A percentile compares a stretch with the other conserved stretches of the same genome.
Conservation (phyloP, 2,113 vertebrate genomes). For the Cyprinodon brontotheroides region DNA sequence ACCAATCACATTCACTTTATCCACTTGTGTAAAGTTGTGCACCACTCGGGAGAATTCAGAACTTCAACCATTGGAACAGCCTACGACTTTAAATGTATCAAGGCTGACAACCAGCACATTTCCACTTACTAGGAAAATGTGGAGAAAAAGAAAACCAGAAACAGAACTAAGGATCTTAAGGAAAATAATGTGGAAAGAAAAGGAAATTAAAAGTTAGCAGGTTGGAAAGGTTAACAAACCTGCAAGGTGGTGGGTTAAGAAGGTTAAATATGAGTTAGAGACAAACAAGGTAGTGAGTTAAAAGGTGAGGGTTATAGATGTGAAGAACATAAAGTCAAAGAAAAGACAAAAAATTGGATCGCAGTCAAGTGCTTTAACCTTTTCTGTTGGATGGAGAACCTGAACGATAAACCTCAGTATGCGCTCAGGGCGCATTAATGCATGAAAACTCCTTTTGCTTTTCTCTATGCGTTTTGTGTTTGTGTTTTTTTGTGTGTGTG, state of each 20-base stretch:
- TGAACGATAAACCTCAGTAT: constrained; percentile 34
- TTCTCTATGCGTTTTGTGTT: not conserved
- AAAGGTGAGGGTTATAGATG: not conserved
- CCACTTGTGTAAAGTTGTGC: no score
- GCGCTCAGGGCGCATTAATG: not conserved
- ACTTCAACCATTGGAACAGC: constrained; percentile 66
- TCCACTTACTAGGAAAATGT: constrained; percentile 45
- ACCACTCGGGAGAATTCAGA: constrained; percentile 15
- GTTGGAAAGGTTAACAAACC: not conserved
- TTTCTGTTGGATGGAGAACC: constrained; percentile 27
- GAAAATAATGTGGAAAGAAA: not conserved
- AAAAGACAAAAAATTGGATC: constrained; percentile 22
- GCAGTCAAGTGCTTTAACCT: constrained; percentile 20
- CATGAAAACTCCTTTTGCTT: constrained; percentile 14
- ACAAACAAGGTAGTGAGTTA: not conserved
- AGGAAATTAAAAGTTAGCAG: not conserved
- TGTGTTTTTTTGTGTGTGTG: constrained; percentile 41
- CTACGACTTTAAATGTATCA: constrained; percentile 75
- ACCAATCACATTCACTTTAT: no score
- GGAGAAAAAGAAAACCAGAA: not conserved
- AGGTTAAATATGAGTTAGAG: not conserved
- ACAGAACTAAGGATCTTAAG: constrained; percentile 14
- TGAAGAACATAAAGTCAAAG: constrained; percentile 7
- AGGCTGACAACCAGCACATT: constrained; percentile 67
- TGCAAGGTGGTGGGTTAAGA: not conserved